These are phyloP conservation scores for Ptychoptera contaminata DNA, from an alignment of 2,888 invertebrate genomes.

Conservation along the genomic window DNA sequence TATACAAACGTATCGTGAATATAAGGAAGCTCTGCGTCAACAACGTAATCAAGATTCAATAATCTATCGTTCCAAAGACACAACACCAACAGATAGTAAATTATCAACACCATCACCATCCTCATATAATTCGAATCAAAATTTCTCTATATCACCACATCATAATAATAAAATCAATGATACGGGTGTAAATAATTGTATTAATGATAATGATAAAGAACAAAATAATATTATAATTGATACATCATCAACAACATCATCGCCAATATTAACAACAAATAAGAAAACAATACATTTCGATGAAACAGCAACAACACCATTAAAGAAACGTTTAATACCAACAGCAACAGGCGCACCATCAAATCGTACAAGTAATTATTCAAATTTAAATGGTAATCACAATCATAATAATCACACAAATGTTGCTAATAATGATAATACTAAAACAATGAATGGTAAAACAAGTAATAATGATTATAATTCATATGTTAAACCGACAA, in stretches of 20 bases:
- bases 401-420: conserved; percentile 5
- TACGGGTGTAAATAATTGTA: no score
- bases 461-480: conserved; percentile 19
- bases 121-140: conserved; percentile 11
- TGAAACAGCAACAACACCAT: conserved; percentile 34
- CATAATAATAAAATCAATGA: conserved; percentile 11
- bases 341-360: conserved; percentile 70
- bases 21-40: conserved; percentile 76
- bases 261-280: conserved; percentile 1
- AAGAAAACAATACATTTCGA: conserved; percentile 3
- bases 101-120: conserved; percentile 6
- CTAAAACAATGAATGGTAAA: background rate
- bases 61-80: conserved; percentile 43
- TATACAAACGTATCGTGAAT: conserved; percentile 44
- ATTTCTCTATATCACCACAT: conserved; percentile 19
- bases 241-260: background rate
- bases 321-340: conserved; percentile 33
- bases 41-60: conserved; percentile 63
- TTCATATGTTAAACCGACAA: conserved; percentile 33
- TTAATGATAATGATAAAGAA: background rate
- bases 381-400: background rate
- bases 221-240: background rate
- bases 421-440: background rate
- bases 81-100: conserved; percentile 12
- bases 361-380: conserved; percentile 22